Conservation (phyloP, 1,140 invertebrate species). For the Lethocerus indicus region DNA sequence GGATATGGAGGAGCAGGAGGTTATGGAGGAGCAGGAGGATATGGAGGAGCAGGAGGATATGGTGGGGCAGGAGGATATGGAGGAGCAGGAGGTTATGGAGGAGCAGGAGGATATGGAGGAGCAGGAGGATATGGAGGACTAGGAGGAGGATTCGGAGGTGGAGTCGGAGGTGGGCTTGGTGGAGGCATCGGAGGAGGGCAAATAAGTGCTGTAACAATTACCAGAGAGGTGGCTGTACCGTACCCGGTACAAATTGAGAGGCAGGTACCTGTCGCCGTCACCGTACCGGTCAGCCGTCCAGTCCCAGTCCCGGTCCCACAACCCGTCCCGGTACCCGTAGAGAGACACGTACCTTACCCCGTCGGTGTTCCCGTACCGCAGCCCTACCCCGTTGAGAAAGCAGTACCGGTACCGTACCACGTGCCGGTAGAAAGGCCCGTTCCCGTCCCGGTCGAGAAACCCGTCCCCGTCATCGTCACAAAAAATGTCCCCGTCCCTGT, state of each 20-base stretch:
- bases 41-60: too few relatives aligned
- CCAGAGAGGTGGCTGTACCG: slow-evolving; percentile 5
- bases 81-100: neutral
- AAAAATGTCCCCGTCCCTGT: slow-evolving; percentile 6
- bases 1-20: slow-evolving; percentile 1
- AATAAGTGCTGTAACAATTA: neutral
- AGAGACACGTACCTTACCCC: slow-evolving; percentile 4
- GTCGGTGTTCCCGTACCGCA: slow-evolving; percentile 8
- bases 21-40: too few relatives aligned
- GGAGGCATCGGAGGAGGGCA: neutral
- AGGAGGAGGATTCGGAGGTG: neutral
- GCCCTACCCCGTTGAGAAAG: slow-evolving; percentile 5
- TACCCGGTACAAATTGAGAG: slow-evolving; percentile 4
- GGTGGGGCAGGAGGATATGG: neutral
- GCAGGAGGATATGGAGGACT: neutral
- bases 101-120: neutral
- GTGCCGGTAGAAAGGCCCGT: slow-evolving; percentile 8
- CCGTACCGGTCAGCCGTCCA: slow-evolving; percentile 2
- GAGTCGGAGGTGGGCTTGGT: neutral
- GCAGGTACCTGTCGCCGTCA: too few relatives aligned
- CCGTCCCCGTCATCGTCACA: slow-evolving; percentile 4
- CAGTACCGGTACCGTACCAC: slow-evolving; percentile 5
- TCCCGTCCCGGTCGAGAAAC: slow-evolving; percentile 4
- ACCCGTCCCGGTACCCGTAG: slow-evolving; percentile 8
- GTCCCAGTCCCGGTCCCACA: slow-evolving; percentile 8